Conservation (phyloP, 2,888 invertebrate genomes). For the Ichneumoninae sp. region DNA sequence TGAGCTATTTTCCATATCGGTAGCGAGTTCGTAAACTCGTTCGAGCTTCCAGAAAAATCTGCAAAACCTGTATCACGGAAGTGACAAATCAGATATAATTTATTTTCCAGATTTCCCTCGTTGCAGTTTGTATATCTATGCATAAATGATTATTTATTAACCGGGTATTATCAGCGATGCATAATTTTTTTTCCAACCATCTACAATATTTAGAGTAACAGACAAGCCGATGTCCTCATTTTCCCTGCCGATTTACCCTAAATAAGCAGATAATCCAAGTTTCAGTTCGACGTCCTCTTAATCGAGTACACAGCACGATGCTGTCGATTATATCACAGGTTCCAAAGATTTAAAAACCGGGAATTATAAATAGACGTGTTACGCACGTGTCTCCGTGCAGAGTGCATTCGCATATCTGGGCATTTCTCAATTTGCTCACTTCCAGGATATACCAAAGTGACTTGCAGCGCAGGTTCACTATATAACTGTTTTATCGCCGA, state of each 20-base stretch:
- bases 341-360: not conserved
- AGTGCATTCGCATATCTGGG: slow-evolving; percentile 10
- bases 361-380: slow-evolving; percentile 3
- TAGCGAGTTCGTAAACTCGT: not conserved
- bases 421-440: slow-evolving; percentile 28
- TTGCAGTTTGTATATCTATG: not conserved
- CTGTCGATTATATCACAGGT: not conserved
- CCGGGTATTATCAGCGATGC: not conserved
- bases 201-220: not conserved
- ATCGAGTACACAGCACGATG: not conserved
- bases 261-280: not conserved
- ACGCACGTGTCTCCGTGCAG: not conserved
- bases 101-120: not conserved
- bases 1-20: not conserved
- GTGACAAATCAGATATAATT: not conserved
- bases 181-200: not conserved
- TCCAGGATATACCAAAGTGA: slow-evolving; percentile 35
- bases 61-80: not conserved
- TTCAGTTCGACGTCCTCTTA: not conserved
- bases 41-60: not conserved
- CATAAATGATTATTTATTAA: not conserved
- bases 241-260: not conserved
- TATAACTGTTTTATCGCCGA: slow-evolving; percentile 37
- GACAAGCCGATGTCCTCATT: not conserved
- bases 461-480: slow-evolving; percentile 13